Percentiles rank a stretch among this genome's conserved stretches.
phyloP scores from a whole-genome alignment of 2,888 invertebrate species.

The Embidobia sp. region DNA sequence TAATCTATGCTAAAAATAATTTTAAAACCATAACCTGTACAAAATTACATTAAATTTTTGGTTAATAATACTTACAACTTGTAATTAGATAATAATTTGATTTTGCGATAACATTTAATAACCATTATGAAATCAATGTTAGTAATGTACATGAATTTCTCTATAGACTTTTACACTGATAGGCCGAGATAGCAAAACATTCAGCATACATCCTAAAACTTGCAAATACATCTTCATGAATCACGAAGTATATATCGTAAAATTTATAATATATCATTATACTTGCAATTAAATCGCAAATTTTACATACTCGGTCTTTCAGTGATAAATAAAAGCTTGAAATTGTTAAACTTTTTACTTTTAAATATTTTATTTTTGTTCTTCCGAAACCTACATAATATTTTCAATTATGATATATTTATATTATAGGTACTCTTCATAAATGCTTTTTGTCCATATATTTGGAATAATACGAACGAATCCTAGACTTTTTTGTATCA shows the following conservation, averaged over 20 bases:
- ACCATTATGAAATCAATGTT: slow-evolving; percentile 18
- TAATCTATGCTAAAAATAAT: slow-evolving; percentile 20
- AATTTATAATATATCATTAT: too few species aligned
- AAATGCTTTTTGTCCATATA: slow-evolving; percentile 21
- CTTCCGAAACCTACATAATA: slow-evolving; percentile 38
- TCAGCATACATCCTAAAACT: too few species aligned
- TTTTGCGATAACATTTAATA: slow-evolving; percentile 20
- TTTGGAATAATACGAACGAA: slow-evolving; percentile 21
- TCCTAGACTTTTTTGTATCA: not conserved
- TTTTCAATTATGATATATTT: slow-evolving; percentile 49
- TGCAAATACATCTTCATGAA: too few species aligned
- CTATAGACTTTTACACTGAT: too few species aligned
- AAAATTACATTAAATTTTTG: slow-evolving; percentile 29
- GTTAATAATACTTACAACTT: slow-evolving; percentile 32
- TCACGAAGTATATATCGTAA: too few species aligned
- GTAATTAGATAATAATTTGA: slow-evolving; percentile 10
- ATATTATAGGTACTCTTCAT: slow-evolving; percentile 44
- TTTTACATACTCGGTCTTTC: slow-evolving; percentile 21
- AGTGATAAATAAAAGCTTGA: slow-evolving; percentile 26
- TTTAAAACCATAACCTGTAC: slow-evolving; percentile 15
- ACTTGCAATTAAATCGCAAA: too few species aligned
- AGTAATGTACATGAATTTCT: not conserved
- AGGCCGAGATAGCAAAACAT: too few species aligned
- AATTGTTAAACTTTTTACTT: slow-evolving; percentile 17
- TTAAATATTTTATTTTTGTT: slow-evolving; percentile 30